Base-by-base conservation (phyloP, 2,888 invertebrate genomes). In the Ptilodon capucinus region DNA sequence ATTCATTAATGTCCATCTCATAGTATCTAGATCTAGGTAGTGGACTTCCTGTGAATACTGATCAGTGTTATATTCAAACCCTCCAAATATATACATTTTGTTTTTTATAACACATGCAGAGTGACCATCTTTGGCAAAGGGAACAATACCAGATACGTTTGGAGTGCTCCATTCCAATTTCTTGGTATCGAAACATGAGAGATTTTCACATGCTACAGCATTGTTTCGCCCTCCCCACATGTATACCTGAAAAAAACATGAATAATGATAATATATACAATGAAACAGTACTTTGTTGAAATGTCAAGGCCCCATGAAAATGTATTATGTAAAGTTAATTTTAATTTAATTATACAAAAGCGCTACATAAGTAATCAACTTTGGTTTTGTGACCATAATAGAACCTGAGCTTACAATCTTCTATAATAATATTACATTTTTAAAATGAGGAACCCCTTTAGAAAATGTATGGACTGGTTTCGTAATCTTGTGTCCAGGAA, bases 181-280 rank as follows among this genome's bases (percentile, higher is more conserved):
- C 63, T 92, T 93, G 8, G 96, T 95, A 81, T 98, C 94, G 76
- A 96, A 98, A 70, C 95, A 94, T 72, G 95, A 97, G 0, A 98
- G 90, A 18, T 92, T 93, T 68, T 95, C 95, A 83, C 97, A 97
- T 5, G 97, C 94, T 23, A 93, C 93, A 21, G 81, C 93, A 79
- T 98, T 97, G 79, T 98, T 98, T 56, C 98, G 92, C 2, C 98
- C 98, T 42, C 98, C 98, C 97, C 97, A 98, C 68, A 98, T 93
- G 73, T 95, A 97, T 11, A 96, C 94, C 91, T 91, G 66, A 30
- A 79, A 72, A 18, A 40, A 14, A 23, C 13, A 5, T 48, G 14
- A 45, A 44, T 34, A 34, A 34, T 14, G 34, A 14, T 34, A 34
- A 34, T 34, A 4, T 14, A 34, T 34, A 4, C 34, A 34, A 14